Evolutionary conservation across 1,140 invertebrate species (phyloP).

Genomic region (Pygmarrhopalites habei): DNA sequence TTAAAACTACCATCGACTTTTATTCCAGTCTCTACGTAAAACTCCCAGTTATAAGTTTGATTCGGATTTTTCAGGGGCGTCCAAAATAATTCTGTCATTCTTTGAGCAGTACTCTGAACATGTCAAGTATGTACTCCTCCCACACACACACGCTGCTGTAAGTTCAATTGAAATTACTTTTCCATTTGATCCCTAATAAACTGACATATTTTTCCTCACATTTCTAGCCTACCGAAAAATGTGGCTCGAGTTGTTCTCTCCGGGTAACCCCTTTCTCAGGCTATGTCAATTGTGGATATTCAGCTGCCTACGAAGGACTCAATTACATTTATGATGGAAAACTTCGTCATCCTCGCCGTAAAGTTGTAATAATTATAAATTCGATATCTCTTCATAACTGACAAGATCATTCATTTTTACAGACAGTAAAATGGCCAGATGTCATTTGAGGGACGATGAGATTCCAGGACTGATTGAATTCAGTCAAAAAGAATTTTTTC

Average conservation of each 20-base stretch:
- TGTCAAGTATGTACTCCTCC: neutral
- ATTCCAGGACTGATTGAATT: neutral
- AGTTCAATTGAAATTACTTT: too few species aligned
- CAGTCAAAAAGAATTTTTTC: neutral
- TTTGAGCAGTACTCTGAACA: neutral
- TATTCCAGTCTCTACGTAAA: too few species aligned
- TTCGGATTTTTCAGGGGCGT: neutral
- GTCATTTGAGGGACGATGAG: neutral
- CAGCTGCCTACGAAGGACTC: neutral
- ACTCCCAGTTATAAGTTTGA: neutral
- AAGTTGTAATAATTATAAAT: too few species aligned
- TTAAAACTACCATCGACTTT: too few species aligned
- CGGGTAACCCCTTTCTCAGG: neutral
- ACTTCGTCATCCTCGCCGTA: neutral
- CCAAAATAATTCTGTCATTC: neutral
- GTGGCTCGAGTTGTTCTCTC: neutral
- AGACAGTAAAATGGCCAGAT: neutral
- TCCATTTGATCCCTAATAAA: too few species aligned
- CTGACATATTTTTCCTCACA: too few species aligned
- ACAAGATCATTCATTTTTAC: too few species aligned
- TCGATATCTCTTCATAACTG: too few species aligned
- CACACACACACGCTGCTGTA: conserved; percentile 1
- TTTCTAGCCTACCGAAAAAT: neutral
- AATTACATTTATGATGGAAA: conserved; percentile 5
- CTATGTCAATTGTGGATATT: neutral